phyloP scores from a whole-genome alignment of 1,140 invertebrate species.

The Drosophila simulans region DNA sequence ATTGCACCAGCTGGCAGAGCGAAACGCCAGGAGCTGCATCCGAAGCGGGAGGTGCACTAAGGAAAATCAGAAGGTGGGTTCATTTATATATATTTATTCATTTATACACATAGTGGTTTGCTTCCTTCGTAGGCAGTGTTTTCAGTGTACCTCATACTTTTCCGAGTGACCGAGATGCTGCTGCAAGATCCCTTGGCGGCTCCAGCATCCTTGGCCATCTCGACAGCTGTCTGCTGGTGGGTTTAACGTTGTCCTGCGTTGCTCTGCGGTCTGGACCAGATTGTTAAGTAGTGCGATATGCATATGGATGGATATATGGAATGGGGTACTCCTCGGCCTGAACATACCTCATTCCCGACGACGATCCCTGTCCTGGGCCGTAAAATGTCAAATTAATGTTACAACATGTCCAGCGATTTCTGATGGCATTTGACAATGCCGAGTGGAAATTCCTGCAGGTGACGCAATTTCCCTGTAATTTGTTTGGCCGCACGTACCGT shows the following conservation, averaged over 20 bases:
- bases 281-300: slow-evolving; percentile 61
- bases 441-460: slow-evolving; percentile 81
- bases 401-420: slow-evolving; percentile 79
- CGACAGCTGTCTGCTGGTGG: slow-evolving; percentile 57
- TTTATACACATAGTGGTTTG: no score
- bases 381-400: slow-evolving; percentile 83
- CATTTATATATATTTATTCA: no score
- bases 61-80: not conserved
- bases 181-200: slow-evolving; percentile 7
- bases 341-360: not conserved
- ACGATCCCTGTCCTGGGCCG: slow-evolving; percentile 38
- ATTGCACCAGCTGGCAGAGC: slow-evolving; percentile 62
- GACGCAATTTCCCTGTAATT: slow-evolving; percentile 80
- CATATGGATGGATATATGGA: slow-evolving; percentile 25
- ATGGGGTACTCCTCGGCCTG: not conserved
- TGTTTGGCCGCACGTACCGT: slow-evolving; percentile 77
- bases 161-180: slow-evolving; percentile 11
- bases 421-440: slow-evolving; percentile 78
- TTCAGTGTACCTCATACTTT: not conserved
- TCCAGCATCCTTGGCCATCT: slow-evolving; percentile 55
- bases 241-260: slow-evolving; percentile 50
- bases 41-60: slow-evolving; percentile 5
- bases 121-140: no score
- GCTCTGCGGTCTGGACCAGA: slow-evolving; percentile 63
- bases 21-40: slow-evolving; percentile 19